Evolutionary conservation across 2,113 vertebrate species (phyloP), one percentile per base, ranked within the genome.

Genomic region (Apistogramma diplotaenia): DNA sequence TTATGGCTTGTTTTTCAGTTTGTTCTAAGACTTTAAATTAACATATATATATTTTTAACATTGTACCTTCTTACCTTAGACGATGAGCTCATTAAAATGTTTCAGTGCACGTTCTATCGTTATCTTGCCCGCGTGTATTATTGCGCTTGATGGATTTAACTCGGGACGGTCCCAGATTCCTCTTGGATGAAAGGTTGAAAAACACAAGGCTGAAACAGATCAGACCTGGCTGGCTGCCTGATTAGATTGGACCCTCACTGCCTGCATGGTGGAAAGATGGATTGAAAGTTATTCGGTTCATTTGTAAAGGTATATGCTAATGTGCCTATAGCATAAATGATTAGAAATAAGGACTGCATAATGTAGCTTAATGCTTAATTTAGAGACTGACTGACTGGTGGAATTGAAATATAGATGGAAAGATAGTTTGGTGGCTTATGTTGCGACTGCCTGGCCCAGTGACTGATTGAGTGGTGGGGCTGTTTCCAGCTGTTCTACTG

Each of bases 401-500:
- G 10, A 70, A 51, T 77, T 49, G 61, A 84, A 59, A 31, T 21
- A 43, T 55, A 62, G 61, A 82, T 75, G 16, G 72, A 67, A 56
- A 27, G 27, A 61, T 67, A 31, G 21, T 16, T 76, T 57, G 67
- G 33, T 35, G 82, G 70, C 53, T 57, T 35, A 10, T 33, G 49
- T 49, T 4, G 27, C 60, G 72, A 61, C 49, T 85, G 76, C 37
- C 15, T 78, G 78, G 54, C 58, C 79, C 62, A n/a, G 76, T 76
- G 75, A 73, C 84, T 85, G 90, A 89, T 75, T 81, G 82, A 82
- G 80, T 87, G 83, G 27, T 65, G 84, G 79, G 78, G 74, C 70
- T 79, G 72, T 65, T 74, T 86, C 86, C 84, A 87, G 89, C 85
- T 91, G 91, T 70, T 92, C 76, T 65, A 12, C 83, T 61, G 79